phyloP scores from a whole-genome alignment of 2,888 invertebrate species.

The Metacarcinus magister region DNA sequence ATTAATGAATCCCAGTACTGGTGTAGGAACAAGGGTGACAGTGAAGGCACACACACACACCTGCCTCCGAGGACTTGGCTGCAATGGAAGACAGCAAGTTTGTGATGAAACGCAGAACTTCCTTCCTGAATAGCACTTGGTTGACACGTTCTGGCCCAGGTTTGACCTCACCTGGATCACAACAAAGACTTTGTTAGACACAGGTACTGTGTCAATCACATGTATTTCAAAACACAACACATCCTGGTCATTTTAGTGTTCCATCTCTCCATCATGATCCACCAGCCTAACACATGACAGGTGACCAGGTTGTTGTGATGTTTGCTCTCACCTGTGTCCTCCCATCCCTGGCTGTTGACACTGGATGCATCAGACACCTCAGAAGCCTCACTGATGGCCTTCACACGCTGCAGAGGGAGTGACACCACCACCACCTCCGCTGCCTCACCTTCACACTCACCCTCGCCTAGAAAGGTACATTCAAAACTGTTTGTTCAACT shows the following conservation, averaged over 20 bases:
- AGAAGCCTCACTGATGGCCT: slow-evolving; percentile 65
- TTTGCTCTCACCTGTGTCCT: slow-evolving; percentile 68
- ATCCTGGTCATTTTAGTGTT: no score
- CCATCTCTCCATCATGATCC: no score
- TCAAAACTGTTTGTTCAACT: not conserved
- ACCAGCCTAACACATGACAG: no score
- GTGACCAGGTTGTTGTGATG: no score
- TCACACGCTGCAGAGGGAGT: slow-evolving; percentile 71
- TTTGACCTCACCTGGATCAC: slow-evolving; percentile 56
- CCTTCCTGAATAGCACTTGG: slow-evolving; percentile 85
- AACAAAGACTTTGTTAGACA: not conserved
- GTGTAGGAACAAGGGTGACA: not conserved
- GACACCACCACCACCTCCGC: not conserved
- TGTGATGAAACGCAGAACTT: slow-evolving; percentile 90
- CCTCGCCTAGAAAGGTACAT: slow-evolving; percentile 61
- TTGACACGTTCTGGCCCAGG: slow-evolving; percentile 65
- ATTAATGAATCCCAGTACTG: no score
- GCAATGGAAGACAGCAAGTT: slow-evolving; percentile 92
- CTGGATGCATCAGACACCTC: slow-evolving; percentile 73
- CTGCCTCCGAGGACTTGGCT: slow-evolving; percentile 92
- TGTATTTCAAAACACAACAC: no score
- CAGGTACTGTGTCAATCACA: no score
- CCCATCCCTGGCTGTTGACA: slow-evolving; percentile 78
- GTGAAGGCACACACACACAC: slow-evolving; percentile 85
- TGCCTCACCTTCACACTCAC: slow-evolving; percentile 58